These are phyloP conservation scores for Pseudorasbora parva DNA, from an alignment of 2,113 vertebrate genomes.

Conservation along the genomic window DNA sequence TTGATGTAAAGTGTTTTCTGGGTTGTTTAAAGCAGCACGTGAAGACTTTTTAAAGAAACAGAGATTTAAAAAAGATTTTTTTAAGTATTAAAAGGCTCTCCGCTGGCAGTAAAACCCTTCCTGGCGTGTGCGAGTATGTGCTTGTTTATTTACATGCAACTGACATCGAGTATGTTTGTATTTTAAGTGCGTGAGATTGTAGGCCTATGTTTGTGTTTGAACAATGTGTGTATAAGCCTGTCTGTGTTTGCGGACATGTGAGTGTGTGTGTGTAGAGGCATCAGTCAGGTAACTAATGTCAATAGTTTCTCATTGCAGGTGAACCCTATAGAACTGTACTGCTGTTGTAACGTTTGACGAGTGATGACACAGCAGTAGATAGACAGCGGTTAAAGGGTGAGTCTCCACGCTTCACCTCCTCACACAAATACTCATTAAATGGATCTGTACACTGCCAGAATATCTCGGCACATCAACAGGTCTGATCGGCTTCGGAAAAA, in stretches of 20 bases:
- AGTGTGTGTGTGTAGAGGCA: conserved; percentile 2
- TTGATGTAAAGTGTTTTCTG: not conserved
- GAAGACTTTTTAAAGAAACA: not conserved
- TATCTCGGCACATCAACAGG: conserved; percentile 47
- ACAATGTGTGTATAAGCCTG: conserved; percentile 4
- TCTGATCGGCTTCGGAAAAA: conserved; percentile 25
- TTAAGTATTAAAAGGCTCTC: not conserved
- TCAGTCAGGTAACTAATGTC: conserved; percentile 47
- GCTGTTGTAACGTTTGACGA: conserved; percentile 52
- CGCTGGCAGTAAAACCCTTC: not conserved
- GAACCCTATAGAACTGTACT: conserved; percentile 53
- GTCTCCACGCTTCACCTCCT: conserved; percentile 48
- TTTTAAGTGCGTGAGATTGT: conserved; percentile 16
- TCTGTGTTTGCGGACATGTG: conserved; percentile 12
- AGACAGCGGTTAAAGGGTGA: conserved; percentile 53
- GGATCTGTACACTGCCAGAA: conserved; percentile 41
- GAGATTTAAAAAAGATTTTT: not conserved
- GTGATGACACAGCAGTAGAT: conserved; percentile 47
- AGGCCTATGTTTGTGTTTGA: not conserved
- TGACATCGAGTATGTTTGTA: not conserved
- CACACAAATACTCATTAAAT: conserved; percentile 57
- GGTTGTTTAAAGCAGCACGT: not conserved
- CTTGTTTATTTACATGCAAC: conserved; percentile 9
- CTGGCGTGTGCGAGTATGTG: not conserved
- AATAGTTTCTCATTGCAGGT: conserved; percentile 50